phyloP scores from a whole-genome alignment of 1,140 invertebrate species.

The Spodoptera frugiperda region DNA sequence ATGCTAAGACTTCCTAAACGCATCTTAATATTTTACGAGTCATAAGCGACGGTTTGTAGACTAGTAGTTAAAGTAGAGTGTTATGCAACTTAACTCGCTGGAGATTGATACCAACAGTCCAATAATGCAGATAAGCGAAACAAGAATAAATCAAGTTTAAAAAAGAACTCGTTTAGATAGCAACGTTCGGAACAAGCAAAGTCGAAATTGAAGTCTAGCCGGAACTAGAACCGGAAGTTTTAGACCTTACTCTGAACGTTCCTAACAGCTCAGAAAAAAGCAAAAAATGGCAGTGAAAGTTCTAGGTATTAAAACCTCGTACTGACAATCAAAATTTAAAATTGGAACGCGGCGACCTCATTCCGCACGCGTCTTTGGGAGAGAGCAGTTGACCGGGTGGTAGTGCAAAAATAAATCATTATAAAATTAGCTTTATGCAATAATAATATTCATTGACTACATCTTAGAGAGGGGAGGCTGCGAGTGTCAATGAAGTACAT shows the following conservation, averaged over 20 bases:
- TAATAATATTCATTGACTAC: slow-evolving; percentile 58
- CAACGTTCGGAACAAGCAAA: neutral
- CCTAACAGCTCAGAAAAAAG: slow-evolving; percentile 52
- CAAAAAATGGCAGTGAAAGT: slow-evolving; percentile 75
- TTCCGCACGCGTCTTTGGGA: slow-evolving; percentile 70
- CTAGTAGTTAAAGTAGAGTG: neutral
- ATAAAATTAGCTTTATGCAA: slow-evolving; percentile 67
- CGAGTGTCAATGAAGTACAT: slow-evolving; percentile 60
- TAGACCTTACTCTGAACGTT: slow-evolving; percentile 23
- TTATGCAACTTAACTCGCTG: slow-evolving; percentile 12
- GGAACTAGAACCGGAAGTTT: slow-evolving; percentile 52
- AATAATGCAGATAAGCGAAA: slow-evolving; percentile 23
- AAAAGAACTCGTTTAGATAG: slow-evolving; percentile 30
- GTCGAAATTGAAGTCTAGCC: slow-evolving; percentile 41
- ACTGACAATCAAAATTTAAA: slow-evolving; percentile 78
- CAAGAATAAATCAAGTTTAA: slow-evolving; percentile 3
- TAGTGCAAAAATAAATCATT: slow-evolving; percentile 72
- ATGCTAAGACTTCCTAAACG: neutral
- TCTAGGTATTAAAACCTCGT: slow-evolving; percentile 56
- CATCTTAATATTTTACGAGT: slow-evolving; percentile 5
- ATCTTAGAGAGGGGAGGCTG: slow-evolving; percentile 25
- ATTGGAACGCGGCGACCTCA: slow-evolving; percentile 80
- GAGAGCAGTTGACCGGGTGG: slow-evolving; percentile 66
- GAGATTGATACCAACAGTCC: neutral
- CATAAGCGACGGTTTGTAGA: slow-evolving; percentile 4